Conservation (phyloP, 1,140 invertebrate species). For the Calliopsis andreniformis region DNA sequence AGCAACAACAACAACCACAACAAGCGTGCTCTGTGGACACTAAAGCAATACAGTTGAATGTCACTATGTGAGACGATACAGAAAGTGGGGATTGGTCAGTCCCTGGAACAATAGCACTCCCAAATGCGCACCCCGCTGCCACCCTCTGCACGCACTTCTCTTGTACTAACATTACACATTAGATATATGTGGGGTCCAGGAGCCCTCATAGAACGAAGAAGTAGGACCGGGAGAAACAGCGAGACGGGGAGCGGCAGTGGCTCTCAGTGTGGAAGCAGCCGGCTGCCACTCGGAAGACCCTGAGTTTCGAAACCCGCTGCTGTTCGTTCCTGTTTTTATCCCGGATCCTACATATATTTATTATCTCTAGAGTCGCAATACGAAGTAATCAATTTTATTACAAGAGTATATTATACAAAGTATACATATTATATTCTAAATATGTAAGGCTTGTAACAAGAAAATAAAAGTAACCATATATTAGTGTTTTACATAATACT, state of each 20-base stretch:
- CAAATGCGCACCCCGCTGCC: constrained; percentile 77
- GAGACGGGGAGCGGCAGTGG: no score
- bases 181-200: no score
- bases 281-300: no score
- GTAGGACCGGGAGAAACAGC: no score
- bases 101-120: constrained; percentile 74
- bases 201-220: no score
- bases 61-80: constrained; percentile 80
- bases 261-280: no score
- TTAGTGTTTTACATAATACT: constrained; percentile 82
- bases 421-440: constrained; percentile 81
- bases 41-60: constrained; percentile 81
- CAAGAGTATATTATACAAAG: constrained; percentile 80
- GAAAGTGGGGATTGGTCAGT: constrained; percentile 72
- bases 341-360: no score
- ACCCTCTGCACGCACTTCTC: constrained; percentile 81
- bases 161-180: constrained; percentile 80
- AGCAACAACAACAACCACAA: constrained; percentile 77
- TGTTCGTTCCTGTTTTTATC: no score
- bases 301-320: no score
- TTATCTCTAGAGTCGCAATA: constrained; percentile 79
- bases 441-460: constrained; percentile 82
- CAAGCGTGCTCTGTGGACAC: constrained; percentile 78
- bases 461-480: constrained; percentile 81
- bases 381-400: constrained; percentile 81